phyloP scores from a whole-genome alignment of 2,797 vertebrate species.

The Dendrocincla fuliginosa region DNA sequence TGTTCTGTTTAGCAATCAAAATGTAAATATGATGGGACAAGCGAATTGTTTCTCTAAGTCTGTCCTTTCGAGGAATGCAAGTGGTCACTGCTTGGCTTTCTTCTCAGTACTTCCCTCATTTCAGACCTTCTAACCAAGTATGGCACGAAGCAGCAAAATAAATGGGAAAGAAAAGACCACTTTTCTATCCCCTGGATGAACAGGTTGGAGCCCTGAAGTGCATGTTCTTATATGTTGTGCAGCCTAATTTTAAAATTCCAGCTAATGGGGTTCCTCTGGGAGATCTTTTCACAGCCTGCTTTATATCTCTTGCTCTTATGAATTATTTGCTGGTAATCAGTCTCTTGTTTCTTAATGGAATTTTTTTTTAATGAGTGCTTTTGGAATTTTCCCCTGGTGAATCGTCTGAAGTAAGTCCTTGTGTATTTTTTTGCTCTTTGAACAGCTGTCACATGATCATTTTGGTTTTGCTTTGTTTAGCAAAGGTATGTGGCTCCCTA shows the following conservation, averaged over 20 bases:
- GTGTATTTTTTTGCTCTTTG: neutral
- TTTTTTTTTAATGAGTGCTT: neutral
- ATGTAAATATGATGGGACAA: neutral
- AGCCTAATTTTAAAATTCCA: neutral
- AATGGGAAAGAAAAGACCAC: neutral
- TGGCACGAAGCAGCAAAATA: neutral
- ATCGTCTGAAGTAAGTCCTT: neutral
- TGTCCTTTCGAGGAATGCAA: neutral
- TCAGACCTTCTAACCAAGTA: neutral
- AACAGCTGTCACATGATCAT: neutral
- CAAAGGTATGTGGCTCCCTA: neutral
- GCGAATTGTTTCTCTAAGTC: neutral
- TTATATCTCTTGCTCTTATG: neutral
- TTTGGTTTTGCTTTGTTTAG: neutral
- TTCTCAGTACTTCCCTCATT: neutral
- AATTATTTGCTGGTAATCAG: conserved; percentile 8
- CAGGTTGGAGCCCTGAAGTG: neutral
- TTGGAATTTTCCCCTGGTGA: neutral
- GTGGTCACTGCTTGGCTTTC: neutral
- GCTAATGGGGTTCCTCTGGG: neutral
- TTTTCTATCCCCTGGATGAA: neutral
- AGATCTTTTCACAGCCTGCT: neutral
- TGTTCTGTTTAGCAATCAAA: neutral
- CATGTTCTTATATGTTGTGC: neutral
- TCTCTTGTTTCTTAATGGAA: neutral